These are phyloP conservation scores for Euzophera pinguis DNA, from an alignment of 2,888 invertebrate species.

Conservation along the genomic window DNA sequence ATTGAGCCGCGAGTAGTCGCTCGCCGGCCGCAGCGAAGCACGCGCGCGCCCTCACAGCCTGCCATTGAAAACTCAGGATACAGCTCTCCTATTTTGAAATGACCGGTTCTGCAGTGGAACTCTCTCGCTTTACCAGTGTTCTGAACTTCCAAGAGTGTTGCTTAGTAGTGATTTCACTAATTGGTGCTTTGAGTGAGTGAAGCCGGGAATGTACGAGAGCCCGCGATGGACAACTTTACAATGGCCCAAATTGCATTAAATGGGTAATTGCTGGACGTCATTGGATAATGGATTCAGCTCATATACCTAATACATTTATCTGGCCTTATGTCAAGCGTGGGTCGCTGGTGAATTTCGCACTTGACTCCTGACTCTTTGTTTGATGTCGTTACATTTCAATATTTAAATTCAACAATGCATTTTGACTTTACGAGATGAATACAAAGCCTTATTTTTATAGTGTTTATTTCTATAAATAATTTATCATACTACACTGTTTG, in stretches of 20 bases:
- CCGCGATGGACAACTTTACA: constrained; percentile 59
- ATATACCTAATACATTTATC: constrained; percentile 64
- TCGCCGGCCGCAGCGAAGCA: constrained; percentile 71
- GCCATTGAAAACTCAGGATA: constrained; percentile 46
- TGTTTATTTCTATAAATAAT: constrained; percentile 29
- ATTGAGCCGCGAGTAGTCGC: constrained; percentile 69
- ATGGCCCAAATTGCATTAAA: constrained; percentile 78
- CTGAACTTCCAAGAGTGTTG: constrained; percentile 54
- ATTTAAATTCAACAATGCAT: constrained; percentile 60
- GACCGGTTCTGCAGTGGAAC: constrained; percentile 58
- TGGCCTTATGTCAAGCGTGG: constrained; percentile 58
- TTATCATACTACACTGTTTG: too few species aligned
- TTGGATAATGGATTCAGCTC: constrained; percentile 77
- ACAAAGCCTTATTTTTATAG: constrained; percentile 46
- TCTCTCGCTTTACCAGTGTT: constrained; percentile 52
- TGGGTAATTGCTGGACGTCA: constrained; percentile 79
- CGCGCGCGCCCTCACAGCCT: constrained; percentile 66
- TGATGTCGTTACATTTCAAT: constrained; percentile 56
- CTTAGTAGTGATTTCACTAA: constrained; percentile 64
- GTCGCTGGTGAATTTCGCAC: constrained; percentile 66
- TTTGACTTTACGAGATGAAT: constrained; percentile 60
- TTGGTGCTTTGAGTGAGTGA: constrained; percentile 76
- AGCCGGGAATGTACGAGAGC: constrained; percentile 65
- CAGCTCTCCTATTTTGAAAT: constrained; percentile 50
- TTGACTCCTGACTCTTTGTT: constrained; percentile 67